phyloP scores from a whole-genome alignment of 1,140 invertebrate species.

The Halesus radiatus region DNA sequence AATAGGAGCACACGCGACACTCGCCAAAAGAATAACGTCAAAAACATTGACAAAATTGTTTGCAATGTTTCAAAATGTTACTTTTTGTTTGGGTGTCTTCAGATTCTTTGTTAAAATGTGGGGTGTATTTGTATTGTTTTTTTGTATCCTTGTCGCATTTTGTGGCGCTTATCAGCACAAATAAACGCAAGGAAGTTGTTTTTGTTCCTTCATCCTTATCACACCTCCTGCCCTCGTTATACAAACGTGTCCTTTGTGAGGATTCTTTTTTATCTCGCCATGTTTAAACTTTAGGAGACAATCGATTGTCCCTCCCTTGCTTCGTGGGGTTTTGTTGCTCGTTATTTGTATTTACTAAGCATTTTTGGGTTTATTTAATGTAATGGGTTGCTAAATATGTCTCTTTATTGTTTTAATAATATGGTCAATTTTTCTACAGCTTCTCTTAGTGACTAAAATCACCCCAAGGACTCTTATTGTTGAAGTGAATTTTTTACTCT shows the following conservation, averaged over 20 bases:
- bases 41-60: too few species aligned
- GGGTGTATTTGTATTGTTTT: constrained; percentile 1
- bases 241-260: constrained; percentile 44
- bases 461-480: too few species aligned
- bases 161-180: constrained; percentile 46
- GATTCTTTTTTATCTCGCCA: constrained; percentile 35
- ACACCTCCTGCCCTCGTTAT: constrained; percentile 42
- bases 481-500: too few species aligned
- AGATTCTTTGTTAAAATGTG: neutral
- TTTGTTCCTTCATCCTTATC: constrained; percentile 48
- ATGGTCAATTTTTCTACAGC: too few species aligned
- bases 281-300: constrained; percentile 44
- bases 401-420: too few species aligned
- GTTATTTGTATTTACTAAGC: neutral
- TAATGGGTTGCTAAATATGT: neutral
- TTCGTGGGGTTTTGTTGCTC: constrained; percentile 11
- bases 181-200: constrained; percentile 47
- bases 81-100: too few species aligned
- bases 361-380: constrained; percentile 4
- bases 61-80: too few species aligned
- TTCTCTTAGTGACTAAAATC: too few species aligned
- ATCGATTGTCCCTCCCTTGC: constrained; percentile 21
- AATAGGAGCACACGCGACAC: neutral
- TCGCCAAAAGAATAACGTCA: neutral
- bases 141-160: constrained; percentile 32